phyloP scores from a whole-genome alignment of 1,140 invertebrate genomes.

The Drosophila simulans region DNA sequence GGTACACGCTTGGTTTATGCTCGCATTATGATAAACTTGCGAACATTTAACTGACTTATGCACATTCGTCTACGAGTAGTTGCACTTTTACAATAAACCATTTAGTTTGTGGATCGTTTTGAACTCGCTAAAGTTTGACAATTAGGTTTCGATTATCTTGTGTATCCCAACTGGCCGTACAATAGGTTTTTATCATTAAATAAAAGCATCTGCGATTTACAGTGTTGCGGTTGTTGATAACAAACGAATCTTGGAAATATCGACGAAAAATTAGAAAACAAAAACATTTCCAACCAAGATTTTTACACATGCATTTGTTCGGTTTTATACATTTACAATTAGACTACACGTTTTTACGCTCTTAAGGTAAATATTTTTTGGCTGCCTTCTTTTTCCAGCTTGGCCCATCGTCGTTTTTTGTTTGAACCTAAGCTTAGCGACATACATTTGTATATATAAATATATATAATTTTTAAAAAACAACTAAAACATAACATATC shows the following conservation, averaged over 20 bases:
- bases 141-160: constrained; percentile 28
- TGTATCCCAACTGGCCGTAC: constrained; percentile 30
- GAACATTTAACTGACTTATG: constrained; percentile 37
- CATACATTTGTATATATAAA: constrained; percentile 48
- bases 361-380: constrained; percentile 51
- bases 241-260: constrained; percentile 28
- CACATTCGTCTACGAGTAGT: constrained; percentile 44
- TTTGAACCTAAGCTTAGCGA: constrained; percentile 61
- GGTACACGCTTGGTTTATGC: constrained; percentile 65
- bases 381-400: constrained; percentile 46
- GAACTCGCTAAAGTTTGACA: constrained; percentile 37
- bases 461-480: constrained; percentile 58
- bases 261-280: constrained; percentile 37
- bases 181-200: constrained; percentile 42
- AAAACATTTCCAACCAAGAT: constrained; percentile 28
- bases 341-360: constrained; percentile 37
- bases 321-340: constrained; percentile 42
- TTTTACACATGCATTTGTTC: constrained; percentile 37
- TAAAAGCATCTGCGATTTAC: constrained; percentile 52
- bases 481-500: constrained; percentile 74
- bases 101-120: constrained; percentile 27
- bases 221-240: constrained; percentile 29
- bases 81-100: constrained; percentile 43
- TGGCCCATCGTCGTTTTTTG: constrained; percentile 29
- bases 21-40: constrained; percentile 64